Evolutionary conservation across 1,140 invertebrate species (phyloP), one percentile per base, ranked within the genome.

Genomic region (Meloidogyne floridensis): DNA sequence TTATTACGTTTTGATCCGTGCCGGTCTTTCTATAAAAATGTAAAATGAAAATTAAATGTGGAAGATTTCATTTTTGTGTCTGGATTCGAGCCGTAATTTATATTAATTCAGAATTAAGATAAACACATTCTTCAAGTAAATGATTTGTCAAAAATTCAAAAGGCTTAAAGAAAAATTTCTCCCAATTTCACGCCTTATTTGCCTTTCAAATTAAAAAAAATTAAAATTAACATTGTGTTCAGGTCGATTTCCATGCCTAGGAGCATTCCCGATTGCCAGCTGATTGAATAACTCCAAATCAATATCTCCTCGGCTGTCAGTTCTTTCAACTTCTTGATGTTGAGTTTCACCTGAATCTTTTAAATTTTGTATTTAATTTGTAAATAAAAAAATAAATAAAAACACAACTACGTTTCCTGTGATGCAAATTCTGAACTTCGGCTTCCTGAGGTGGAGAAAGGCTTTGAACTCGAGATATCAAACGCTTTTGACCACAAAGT

Each of bases 401-500:
- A 65, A 65, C n/a, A 65, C n/a, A 65, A 32, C 59, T 65, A 65
- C 59, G 59, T n/a, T 65, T 65, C 59, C 59, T 65, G n/a, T 65
- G 47, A 47, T 47, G 59, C 15, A 65, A n/a, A 18, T 65, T 65
- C n/a, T 65, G 59, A 65, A 65, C 59, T n/a, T 65, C 56, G 5
- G 13, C 15, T 65, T 65, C 59, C 59, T 65, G 59, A 65, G 59
- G 59, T n/a, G 59, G 59, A 73, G 32, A 73, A 73, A 42, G 51
- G 18, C 32, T 51, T 59, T n/a, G 53, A 8, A 18, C 56, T 10
- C 56, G 51, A 43, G 47, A 18, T 77, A 56, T 15, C 18, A 18
- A 72, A 53, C 73, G 65, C 32, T 72, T 56, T 6, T 51, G 42
- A 54, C 78, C 72, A 80, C 82, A 83, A 75, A 83, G 65, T 72